Evolutionary conservation across 2,888 invertebrate genomes (phyloP).

Genomic region (Troilus luridus): DNA sequence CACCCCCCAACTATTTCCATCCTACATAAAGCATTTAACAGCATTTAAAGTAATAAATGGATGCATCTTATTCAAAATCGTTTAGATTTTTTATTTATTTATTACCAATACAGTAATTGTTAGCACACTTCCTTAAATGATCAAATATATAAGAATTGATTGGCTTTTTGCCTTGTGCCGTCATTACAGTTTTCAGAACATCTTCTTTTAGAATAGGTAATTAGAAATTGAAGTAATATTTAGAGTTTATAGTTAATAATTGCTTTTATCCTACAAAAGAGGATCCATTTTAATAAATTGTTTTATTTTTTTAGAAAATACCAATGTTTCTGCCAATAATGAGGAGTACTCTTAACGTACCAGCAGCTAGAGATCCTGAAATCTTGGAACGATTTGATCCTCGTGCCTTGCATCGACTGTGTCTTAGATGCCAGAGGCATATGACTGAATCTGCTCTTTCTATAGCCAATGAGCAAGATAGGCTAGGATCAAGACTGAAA

Average conservation of each 20-base stretch:
- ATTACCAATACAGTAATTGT: too few species aligned
- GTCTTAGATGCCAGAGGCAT: slow-evolving; percentile 87
- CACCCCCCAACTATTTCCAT: too few species aligned
- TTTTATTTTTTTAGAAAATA: slow-evolving; percentile 75
- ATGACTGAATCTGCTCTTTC: slow-evolving; percentile 86
- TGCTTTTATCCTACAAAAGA: slow-evolving; percentile 1
- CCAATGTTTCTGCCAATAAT: slow-evolving; percentile 95
- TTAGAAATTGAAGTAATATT: neutral
- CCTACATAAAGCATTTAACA: too few species aligned
- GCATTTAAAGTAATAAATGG: too few species aligned
- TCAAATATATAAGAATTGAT: neutral
- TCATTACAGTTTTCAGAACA: neutral
- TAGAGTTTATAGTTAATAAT: slow-evolving; percentile 8
- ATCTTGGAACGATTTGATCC: slow-evolving; percentile 84
- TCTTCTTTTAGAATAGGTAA: neutral
- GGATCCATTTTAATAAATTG: neutral
- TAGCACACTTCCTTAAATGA: too few species aligned
- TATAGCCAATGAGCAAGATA: slow-evolving; percentile 84
- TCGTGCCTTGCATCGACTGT: slow-evolving; percentile 80
- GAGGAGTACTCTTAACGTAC: slow-evolving; percentile 87
- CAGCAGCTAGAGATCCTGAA: slow-evolving; percentile 87
- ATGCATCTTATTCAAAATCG: too few species aligned
- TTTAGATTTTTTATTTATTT: too few species aligned
- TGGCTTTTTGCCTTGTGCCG: neutral
- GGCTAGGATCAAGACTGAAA: slow-evolving; percentile 80